These are phyloP conservation scores for Atrichornis clamosus DNA, from an alignment of 2,113 vertebrate species.

Conservation along the genomic window DNA sequence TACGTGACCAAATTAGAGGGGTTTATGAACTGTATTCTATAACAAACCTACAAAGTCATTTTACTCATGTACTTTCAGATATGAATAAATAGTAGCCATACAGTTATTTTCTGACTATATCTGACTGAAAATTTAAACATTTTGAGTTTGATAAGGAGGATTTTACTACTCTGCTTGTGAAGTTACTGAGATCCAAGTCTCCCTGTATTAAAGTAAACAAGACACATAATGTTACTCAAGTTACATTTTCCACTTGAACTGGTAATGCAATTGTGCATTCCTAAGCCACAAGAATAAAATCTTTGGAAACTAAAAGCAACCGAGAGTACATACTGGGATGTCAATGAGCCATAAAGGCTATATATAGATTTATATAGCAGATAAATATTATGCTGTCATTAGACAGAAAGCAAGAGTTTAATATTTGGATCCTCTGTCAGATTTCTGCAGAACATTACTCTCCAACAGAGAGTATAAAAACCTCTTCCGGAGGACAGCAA, in stretches of 20 bases:
- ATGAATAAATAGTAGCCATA: background rate
- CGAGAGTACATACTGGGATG: background rate
- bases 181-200: background rate
- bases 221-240: slow-evolving; percentile 4
- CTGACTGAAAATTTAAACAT: background rate
- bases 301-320: slow-evolving; percentile 25
- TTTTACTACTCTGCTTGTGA: background rate
- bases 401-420: background rate
- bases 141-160: background rate
- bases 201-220: background rate
- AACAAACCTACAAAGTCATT: background rate
- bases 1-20: background rate
- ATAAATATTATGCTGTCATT: slow-evolving; percentile 30
- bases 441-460: slow-evolving; percentile 32
- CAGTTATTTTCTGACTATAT: background rate
- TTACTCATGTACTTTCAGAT: background rate
- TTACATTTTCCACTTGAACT: slow-evolving; percentile 50
- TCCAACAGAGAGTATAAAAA: slow-evolving; percentile 1
- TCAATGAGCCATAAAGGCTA: slow-evolving; percentile 32
- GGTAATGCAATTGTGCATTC: background rate
- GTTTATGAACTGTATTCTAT: background rate
- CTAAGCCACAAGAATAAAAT: slow-evolving; percentile 29
- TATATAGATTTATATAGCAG: slow-evolving; percentile 35
- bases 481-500: background rate
- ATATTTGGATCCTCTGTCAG: slow-evolving; percentile 7